A percentile compares a stretch with the other conserved stretches of the same genome.
Evolutionary conservation across 2,113 vertebrate species (phyloP).

Genomic region (Hoplias malabaricus): DNA sequence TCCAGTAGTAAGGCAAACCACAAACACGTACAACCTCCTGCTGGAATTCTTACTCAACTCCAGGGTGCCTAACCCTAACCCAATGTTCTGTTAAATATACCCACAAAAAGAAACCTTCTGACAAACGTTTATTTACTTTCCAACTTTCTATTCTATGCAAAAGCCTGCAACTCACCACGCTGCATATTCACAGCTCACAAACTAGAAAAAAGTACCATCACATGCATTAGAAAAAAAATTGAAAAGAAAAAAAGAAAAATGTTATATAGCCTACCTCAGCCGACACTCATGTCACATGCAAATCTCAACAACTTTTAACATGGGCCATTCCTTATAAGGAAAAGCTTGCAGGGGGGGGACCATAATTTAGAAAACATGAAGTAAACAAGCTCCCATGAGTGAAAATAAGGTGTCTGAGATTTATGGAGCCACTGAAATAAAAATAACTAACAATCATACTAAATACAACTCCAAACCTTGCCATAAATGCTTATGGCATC

Average conservation of each 20-base stretch:
- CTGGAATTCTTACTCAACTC: neutral
- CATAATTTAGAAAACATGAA: neutral
- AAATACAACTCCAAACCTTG: neutral
- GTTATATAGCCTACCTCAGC: slow-evolving; percentile 18
- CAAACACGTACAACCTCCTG: neutral
- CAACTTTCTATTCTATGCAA: slow-evolving; percentile 44
- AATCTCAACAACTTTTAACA: neutral
- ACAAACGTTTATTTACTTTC: slow-evolving; percentile 30
- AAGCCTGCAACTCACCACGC: slow-evolving; percentile 34
- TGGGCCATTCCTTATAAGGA: slow-evolving; percentile 24
- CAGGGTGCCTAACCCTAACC: neutral
- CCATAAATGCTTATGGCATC: neutral
- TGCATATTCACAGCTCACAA: slow-evolving; percentile 32
- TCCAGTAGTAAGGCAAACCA: neutral
- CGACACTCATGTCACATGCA: slow-evolving; percentile 20
- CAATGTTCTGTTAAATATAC: slow-evolving; percentile 26
- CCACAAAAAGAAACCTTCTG: slow-evolving; percentile 22
- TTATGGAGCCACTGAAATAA: neutral
- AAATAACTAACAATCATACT: slow-evolving; percentile 9
- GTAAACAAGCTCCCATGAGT: neutral
- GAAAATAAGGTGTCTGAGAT: neutral
- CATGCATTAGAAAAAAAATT: too few species aligned
- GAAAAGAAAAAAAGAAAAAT: neutral
- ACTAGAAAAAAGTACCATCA: neutral
- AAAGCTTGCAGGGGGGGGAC: neutral